Evolutionary conservation across 53 echinoderm and acorn worm genomes (phyloP).

Genomic region (Crossaster papposus): DNA sequence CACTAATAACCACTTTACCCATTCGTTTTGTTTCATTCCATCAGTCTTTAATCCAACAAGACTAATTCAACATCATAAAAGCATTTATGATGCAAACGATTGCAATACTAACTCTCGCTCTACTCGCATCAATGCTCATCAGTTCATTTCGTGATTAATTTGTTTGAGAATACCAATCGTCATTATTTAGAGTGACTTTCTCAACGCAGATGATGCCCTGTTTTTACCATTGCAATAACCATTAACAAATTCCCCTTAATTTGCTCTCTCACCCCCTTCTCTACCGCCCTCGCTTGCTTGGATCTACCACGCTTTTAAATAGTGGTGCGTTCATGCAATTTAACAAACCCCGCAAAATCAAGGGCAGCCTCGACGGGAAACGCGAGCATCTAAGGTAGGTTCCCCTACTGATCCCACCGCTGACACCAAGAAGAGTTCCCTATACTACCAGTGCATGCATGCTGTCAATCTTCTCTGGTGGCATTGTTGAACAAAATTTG

Average conservation of each 20-base stretch:
- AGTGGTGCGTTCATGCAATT: slow-evolving; percentile 62
- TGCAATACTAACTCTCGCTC: neutral
- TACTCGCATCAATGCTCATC: neutral
- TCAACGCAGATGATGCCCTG: neutral
- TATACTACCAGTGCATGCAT: slow-evolving; percentile 34
- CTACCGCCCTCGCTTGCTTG: slow-evolving; percentile 29
- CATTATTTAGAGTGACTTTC: neutral
- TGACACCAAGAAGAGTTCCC: slow-evolving; percentile 31
- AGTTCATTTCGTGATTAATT: neutral
- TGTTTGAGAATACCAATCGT: neutral
- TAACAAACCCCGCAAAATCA: slow-evolving; percentile 68
- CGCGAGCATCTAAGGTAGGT: slow-evolving; percentile 73
- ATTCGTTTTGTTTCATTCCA: too few species aligned
- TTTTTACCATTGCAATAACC: neutral
- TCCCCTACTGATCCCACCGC: slow-evolving; percentile 23
- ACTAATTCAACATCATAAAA: neutral
- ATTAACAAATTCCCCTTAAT: neutral
- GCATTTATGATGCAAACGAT: neutral
- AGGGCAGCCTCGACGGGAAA: slow-evolving; percentile 57
- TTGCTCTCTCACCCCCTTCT: slow-evolving; percentile 20
- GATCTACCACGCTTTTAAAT: slow-evolving; percentile 10
- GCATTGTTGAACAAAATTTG: neutral
- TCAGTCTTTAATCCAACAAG: neutral
- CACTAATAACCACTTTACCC: too few species aligned
- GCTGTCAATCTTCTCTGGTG: slow-evolving; percentile 19